A percentile compares a stretch with the other conserved stretches of the same genome.
Evolutionary conservation across 2,797 vertebrate species (phyloP).

Genomic region (Neopelma chrysocephalum): DNA sequence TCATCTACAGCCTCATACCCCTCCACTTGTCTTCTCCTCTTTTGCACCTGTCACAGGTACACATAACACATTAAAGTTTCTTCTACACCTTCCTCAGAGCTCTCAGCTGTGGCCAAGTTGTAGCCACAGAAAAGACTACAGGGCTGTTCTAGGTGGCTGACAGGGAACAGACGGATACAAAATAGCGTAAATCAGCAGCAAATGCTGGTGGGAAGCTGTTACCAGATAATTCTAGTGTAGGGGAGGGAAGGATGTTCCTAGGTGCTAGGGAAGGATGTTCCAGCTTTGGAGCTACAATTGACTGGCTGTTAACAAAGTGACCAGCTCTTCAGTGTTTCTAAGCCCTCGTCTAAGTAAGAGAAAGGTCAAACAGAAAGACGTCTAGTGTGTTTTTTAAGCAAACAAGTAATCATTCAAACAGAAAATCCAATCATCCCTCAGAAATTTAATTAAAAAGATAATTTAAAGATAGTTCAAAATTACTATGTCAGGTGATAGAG

Average conservation of each 20-base stretch:
- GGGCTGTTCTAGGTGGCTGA: neutral
- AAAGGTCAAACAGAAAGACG: neutral
- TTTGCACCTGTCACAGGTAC: neutral
- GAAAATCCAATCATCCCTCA: conserved; percentile 35
- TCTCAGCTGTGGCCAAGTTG: neutral
- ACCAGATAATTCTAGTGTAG: neutral
- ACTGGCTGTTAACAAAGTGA: neutral
- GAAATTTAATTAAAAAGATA: conserved; percentile 65
- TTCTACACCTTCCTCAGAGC: neutral
- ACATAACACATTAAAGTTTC: neutral
- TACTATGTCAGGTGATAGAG: conserved; percentile 51
- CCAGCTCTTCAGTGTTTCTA: neutral
- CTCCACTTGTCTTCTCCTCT: neutral
- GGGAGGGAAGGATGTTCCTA: neutral
- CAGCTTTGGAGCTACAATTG: neutral
- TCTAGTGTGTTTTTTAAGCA: conserved; percentile 31
- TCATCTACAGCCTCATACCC: neutral
- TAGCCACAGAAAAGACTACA: neutral
- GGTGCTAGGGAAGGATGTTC: neutral
- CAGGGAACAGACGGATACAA: neutral
- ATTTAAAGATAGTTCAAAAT: conserved; percentile 65
- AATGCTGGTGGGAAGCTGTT: neutral
- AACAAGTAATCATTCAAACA: conserved; percentile 41
- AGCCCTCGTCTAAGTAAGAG: neutral
- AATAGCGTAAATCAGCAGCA: neutral